A percentile compares a stretch with the other conserved stretches of the same genome.
Evolutionary conservation across 2,888 invertebrate genomes (phyloP).

Genomic region (Morpho achilles): DNA sequence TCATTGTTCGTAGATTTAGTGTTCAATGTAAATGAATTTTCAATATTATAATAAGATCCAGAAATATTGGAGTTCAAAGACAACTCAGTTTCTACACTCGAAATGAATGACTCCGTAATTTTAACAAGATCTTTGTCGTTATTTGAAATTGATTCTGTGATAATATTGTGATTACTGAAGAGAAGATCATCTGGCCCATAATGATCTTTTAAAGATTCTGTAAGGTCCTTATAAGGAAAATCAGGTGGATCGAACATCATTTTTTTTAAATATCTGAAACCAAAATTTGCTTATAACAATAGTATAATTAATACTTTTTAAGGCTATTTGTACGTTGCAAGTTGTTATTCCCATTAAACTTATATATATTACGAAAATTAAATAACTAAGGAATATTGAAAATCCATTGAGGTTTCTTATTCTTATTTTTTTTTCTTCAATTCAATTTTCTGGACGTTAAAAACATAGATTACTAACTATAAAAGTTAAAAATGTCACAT

Average conservation of each 20-base stretch:
- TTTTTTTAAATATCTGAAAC: constrained; percentile 34
- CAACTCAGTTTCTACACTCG: constrained; percentile 46
- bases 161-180: constrained; percentile 39
- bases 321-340: too few relatives aligned
- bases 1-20: constrained; percentile 22
- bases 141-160: constrained; percentile 19
- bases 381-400: too few relatives aligned
- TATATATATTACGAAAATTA: too few relatives aligned
- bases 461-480: too few relatives aligned
- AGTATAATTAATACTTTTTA: too few relatives aligned
- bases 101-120: constrained; percentile 39
- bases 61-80: constrained; percentile 53
- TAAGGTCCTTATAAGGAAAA: constrained; percentile 62
- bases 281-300: constrained; percentile 5
- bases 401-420: too few relatives aligned
- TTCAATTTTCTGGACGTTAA: constrained; percentile 7
- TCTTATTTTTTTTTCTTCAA: too few relatives aligned
- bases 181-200: constrained; percentile 55
- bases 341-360: too few relatives aligned
- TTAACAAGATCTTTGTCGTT: constrained; percentile 35
- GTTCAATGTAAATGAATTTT: constrained; percentile 35
- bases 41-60: constrained; percentile 52
- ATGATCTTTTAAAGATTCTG: constrained; percentile 48
- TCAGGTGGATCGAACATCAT: constrained; percentile 76
- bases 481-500: constrained; percentile 8